These are phyloP conservation scores for Orgyia antiqua DNA, from an alignment of 2,888 invertebrate genomes.

Conservation along the genomic window DNA sequence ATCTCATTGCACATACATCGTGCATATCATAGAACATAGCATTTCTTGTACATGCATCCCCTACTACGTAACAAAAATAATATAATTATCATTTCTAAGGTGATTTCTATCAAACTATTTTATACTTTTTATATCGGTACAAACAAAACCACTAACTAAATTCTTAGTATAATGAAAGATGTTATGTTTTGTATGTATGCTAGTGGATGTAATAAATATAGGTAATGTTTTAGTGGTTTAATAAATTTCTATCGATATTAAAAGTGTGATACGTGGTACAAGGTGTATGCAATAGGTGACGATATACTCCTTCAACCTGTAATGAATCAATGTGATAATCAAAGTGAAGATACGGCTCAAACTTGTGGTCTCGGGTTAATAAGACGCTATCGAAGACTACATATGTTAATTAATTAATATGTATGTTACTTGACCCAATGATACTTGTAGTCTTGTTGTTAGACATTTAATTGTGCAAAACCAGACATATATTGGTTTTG, in stretches of 20 bases:
- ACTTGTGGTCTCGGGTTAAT: slow-evolving; percentile 77
- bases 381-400: slow-evolving; percentile 63
- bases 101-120: slow-evolving; percentile 11
- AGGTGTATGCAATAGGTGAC: slow-evolving; percentile 36
- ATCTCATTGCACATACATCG: slow-evolving; percentile 49
- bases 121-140: slow-evolving; percentile 22
- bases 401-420: slow-evolving; percentile 54
- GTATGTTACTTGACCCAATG: slow-evolving; percentile 60
- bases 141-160: slow-evolving; percentile 18
- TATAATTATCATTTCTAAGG: slow-evolving; percentile 16
- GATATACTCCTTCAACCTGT: slow-evolving; percentile 57
- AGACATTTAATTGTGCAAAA: slow-evolving; percentile 35
- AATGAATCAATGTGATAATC: slow-evolving; percentile 56
- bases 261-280: slow-evolving; percentile 24
- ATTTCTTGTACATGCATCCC: slow-evolving; percentile 42
- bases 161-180: neutral
- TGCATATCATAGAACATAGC: slow-evolving; percentile 45
- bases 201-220: neutral
- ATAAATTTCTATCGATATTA: slow-evolving; percentile 20
- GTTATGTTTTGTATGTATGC: neutral
- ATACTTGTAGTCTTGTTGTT: slow-evolving; percentile 41
- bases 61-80: slow-evolving; percentile 16
- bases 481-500: slow-evolving; percentile 63
- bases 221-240: slow-evolving; percentile 12
- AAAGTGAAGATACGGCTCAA: slow-evolving; percentile 58